Evolutionary conservation across 2,797 vertebrate species (phyloP).

Genomic region (Microtus agrestis): DNA sequence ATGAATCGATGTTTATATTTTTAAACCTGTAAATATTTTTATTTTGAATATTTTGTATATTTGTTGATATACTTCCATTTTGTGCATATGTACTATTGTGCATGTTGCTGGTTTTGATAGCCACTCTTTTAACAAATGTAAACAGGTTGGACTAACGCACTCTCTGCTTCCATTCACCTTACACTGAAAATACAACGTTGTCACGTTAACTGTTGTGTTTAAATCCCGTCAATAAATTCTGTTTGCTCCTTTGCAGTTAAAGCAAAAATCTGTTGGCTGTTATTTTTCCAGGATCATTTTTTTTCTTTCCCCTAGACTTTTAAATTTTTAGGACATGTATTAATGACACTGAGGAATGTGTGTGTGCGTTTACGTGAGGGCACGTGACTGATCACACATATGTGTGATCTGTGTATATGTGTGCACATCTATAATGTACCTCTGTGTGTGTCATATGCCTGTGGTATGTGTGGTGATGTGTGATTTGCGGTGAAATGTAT

Average conservation of each 20-base stretch:
- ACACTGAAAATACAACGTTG: conserved; percentile 83
- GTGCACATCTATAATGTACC: background rate
- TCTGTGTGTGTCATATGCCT: background rate
- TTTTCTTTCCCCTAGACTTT: conserved; percentile 4
- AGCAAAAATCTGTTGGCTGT: conserved; percentile 68
- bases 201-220: conserved; percentile 85
- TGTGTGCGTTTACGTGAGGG: background rate
- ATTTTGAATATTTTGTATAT: conserved; percentile 88
- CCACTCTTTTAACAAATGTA: conserved; percentile 87
- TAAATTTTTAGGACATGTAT: background rate
- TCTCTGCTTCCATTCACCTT: conserved; percentile 85
- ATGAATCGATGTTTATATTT: conserved; percentile 88
- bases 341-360: background rate
- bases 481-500: background rate
- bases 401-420: too few species aligned
- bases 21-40: conserved; percentile 89
- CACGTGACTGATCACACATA: background rate
- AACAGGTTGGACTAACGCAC: conserved; percentile 85
- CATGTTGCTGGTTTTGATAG: conserved; percentile 87
- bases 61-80: conserved; percentile 86
- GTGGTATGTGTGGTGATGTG: background rate
- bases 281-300: conserved; percentile 65
- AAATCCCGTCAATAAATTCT: conserved; percentile 86
- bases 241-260: conserved; percentile 86
- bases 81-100: conserved; percentile 85